A percentile compares a stretch with the other conserved stretches of the same genome.
Conservation (phyloP, 2,113 vertebrate species). For the Planiliza haematocheilus region DNA sequence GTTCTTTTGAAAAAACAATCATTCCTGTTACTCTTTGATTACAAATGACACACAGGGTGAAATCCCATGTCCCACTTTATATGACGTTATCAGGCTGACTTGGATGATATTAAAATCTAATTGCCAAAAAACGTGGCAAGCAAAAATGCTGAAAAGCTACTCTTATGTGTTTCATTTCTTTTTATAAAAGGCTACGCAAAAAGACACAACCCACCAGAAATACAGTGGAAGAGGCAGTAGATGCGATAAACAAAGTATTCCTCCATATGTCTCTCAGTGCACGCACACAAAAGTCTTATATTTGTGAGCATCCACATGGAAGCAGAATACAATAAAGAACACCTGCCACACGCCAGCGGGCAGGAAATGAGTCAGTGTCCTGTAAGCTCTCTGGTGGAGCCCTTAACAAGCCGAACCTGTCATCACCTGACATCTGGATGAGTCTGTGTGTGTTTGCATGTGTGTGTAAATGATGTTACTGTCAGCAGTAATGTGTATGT, state of each 20-base stretch:
- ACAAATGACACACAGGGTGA: no score
- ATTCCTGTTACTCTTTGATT: no score
- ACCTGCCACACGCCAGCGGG: constrained; percentile 46
- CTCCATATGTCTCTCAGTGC: background rate
- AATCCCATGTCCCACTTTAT: no score
- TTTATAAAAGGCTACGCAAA: background rate
- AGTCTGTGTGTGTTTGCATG: background rate
- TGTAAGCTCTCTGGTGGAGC: constrained; percentile 36
- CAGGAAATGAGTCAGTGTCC: constrained; percentile 68
- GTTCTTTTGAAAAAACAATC: no score
- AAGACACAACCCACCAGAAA: background rate
- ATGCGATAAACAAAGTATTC: background rate
- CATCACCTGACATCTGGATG: constrained; percentile 64
- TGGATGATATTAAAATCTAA: no score
- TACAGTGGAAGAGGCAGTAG: background rate
- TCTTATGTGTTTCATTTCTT: no score
- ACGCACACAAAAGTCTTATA: constrained; percentile 1
- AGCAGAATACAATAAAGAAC: constrained; percentile 38
- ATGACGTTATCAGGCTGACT: no score
- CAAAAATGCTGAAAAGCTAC: no score
- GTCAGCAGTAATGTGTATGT: constrained; percentile 19
- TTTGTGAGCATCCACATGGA: background rate
- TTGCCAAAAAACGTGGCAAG: no score
- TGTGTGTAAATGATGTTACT: background rate
- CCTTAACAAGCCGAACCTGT: constrained; percentile 62